Percentiles rank a stretch among this genome's conserved stretches.
These are phyloP conservation scores for Heliconius ismenius DNA, from an alignment of 2,888 invertebrate species.

Conservation along the genomic window DNA sequence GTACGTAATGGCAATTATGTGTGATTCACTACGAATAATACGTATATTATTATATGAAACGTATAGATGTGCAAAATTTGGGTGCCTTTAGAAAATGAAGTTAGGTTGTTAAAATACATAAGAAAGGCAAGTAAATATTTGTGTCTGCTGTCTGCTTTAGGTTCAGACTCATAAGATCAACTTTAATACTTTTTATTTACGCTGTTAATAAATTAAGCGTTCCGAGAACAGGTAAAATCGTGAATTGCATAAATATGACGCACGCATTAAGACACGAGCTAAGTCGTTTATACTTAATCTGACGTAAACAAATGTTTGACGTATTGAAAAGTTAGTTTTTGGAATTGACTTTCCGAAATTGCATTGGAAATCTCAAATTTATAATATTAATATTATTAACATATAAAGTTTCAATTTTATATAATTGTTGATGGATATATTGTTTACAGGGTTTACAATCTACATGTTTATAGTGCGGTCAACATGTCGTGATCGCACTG, in stretches of 20 bases:
- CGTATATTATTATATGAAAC: no score
- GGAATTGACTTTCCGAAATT: neutral
- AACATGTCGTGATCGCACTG: no score
- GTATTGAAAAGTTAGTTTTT: neutral
- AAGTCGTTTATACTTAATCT: neutral
- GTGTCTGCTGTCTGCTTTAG: neutral
- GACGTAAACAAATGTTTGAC: slow-evolving; percentile 11
- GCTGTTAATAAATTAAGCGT: neutral
- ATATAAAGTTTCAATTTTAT: neutral
- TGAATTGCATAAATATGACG: slow-evolving; percentile 15
- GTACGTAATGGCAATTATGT: slow-evolving; percentile 1
- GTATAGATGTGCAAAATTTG: neutral
- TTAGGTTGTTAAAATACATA: neutral
- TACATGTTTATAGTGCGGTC: neutral
- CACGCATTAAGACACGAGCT: neutral
- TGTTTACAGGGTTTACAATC: neutral
- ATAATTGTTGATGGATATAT: neutral
- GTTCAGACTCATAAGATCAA: neutral
- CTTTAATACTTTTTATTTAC: neutral
- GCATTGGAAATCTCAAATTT: neutral
- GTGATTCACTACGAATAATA: neutral
- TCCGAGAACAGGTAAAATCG: neutral
- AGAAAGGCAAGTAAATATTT: neutral
- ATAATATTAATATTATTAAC: neutral
- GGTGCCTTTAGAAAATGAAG: neutral